phyloP scores from a whole-genome alignment of 2,888 invertebrate genomes.

The Cerceris rybyensis region DNA sequence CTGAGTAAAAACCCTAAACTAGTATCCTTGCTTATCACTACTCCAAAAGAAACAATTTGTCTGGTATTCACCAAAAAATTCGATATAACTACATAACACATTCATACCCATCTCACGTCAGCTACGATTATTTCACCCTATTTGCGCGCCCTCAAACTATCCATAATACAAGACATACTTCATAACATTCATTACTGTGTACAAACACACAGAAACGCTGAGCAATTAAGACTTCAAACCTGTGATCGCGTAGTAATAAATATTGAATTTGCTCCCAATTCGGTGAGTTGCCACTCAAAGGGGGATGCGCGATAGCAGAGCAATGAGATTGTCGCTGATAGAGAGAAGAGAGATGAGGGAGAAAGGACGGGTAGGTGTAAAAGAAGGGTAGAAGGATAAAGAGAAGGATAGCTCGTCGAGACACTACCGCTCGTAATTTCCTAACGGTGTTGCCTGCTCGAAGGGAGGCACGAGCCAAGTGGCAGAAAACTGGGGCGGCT shows the following conservation, averaged over 20 bases:
- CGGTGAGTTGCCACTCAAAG: conserved; percentile 11
- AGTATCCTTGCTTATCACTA: too few species aligned
- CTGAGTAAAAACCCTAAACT: too few species aligned
- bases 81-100: too few species aligned
- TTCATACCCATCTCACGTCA: too few species aligned
- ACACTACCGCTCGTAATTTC: conserved; percentile 59
- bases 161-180: background rate
- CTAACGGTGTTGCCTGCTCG: conserved; percentile 52
- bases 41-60: too few species aligned
- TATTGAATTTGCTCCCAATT: conserved; percentile 65
- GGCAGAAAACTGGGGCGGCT: conserved; percentile 66
- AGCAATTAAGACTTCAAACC: conserved; percentile 56
- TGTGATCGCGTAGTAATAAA: conserved; percentile 59
- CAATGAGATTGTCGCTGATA: conserved; percentile 36
- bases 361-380: conserved; percentile 2
- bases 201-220: conserved; percentile 26
- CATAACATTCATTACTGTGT: conserved; percentile 16
- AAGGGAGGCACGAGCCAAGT: conserved; percentile 44
- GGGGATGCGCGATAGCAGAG: conserved; percentile 10
- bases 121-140: too few species aligned
- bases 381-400: conserved; percentile 44
- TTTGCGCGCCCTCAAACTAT: background rate
- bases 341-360: conserved; percentile 25
- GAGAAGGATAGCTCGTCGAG: conserved; percentile 61
- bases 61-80: too few species aligned